Evolutionary conservation across 2,888 invertebrate genomes (phyloP).

Genomic region (Xestia c-nigrum): DNA sequence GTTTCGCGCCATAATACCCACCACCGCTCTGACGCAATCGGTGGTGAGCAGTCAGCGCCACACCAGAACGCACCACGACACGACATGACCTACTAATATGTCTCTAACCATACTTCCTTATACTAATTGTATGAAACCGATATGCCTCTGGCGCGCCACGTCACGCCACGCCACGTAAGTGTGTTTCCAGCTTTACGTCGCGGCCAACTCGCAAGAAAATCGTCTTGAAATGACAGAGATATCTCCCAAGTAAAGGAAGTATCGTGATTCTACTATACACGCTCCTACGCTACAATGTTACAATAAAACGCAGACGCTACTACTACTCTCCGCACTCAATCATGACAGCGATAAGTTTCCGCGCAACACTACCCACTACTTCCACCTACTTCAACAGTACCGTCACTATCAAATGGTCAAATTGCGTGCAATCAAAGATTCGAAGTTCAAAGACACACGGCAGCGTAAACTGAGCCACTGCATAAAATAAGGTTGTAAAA

Average conservation of each 20-base stretch:
- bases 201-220: neutral
- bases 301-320: slow-evolving; percentile 17
- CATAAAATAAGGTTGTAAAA: slow-evolving; percentile 55
- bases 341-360: slow-evolving; percentile 18
- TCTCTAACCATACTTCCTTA: no score
- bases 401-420: slow-evolving; percentile 22
- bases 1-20: no score
- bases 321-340: neutral
- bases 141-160: no score
- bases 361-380: neutral
- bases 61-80: no score
- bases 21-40: no score
- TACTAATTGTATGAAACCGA: no score
- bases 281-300: neutral
- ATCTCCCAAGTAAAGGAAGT: neutral
- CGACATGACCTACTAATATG: no score
- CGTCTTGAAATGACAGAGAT: slow-evolving; percentile 1
- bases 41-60: no score
- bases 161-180: no score
- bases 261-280: neutral
- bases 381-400: slow-evolving; percentile 4
- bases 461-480: slow-evolving; percentile 30
- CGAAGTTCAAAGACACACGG: slow-evolving; percentile 42
- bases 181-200: neutral
- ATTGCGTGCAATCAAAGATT: slow-evolving; percentile 42